phyloP scores from a whole-genome alignment of 2,888 invertebrate genomes.

The Nomada goodeniana region DNA sequence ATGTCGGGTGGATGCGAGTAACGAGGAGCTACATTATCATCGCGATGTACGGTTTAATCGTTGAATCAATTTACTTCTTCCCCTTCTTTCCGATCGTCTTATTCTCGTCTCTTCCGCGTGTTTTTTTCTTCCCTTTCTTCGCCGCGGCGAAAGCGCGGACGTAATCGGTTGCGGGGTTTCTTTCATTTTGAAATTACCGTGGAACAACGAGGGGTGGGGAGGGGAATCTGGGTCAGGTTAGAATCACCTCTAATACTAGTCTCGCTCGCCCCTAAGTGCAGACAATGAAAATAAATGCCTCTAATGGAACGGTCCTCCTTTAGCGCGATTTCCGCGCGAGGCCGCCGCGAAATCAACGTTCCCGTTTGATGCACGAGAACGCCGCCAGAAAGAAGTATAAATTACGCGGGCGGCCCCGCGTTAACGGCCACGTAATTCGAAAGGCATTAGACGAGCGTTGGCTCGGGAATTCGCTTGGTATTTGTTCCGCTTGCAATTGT shows the following conservation, averaged over 20 bases:
- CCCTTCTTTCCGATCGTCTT: not conserved
- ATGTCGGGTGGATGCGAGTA: constrained; percentile 7
- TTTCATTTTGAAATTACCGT: constrained; percentile 36
- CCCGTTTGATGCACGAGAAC: constrained; percentile 36
- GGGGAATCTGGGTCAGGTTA: constrained; percentile 48
- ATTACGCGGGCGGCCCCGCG: constrained; percentile 28
- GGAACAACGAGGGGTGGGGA: constrained; percentile 26
- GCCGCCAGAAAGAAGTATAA: constrained; percentile 30
- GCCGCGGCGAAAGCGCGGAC: not conserved
- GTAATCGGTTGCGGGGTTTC: constrained; percentile 44
- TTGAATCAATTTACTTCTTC: constrained; percentile 31
- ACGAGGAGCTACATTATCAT: constrained; percentile 28
- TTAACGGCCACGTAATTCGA: constrained; percentile 41
- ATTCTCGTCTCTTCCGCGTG: not conserved
- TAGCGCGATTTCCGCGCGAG: constrained; percentile 54
- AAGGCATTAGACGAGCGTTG: constrained; percentile 11
- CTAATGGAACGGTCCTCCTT: constrained; percentile 53
- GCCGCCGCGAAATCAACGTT: constrained; percentile 33
- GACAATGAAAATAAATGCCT: constrained; percentile 65
- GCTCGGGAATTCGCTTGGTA: not conserved
- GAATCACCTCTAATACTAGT: constrained; percentile 60
- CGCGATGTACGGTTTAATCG: constrained; percentile 36
- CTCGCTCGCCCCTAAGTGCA: constrained; percentile 59
- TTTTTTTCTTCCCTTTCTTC: not conserved
- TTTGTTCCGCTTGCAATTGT: not conserved